Evolutionary conservation across 2,113 vertebrate species (phyloP).

Genomic region (Lota lota): DNA sequence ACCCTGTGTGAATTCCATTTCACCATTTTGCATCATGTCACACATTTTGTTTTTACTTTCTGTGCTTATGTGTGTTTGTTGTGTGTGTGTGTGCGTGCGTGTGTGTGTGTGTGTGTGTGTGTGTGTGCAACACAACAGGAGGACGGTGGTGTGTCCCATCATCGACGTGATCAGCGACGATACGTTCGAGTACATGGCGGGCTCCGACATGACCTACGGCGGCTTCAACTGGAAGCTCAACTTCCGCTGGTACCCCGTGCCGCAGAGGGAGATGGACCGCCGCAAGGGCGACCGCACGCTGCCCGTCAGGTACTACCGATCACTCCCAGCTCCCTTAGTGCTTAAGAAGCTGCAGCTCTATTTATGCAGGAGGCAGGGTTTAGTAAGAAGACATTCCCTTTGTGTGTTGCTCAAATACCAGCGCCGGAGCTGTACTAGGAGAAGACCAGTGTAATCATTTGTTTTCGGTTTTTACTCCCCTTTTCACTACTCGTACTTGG

Average conservation of each 20-base stretch:
- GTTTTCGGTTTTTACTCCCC: too few relatives aligned
- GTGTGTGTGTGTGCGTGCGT: background rate
- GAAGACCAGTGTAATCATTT: too few relatives aligned
- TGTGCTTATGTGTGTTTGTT: background rate
- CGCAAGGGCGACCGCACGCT: slow-evolving; percentile 96
- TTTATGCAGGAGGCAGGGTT: too few relatives aligned
- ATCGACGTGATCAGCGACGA: slow-evolving; percentile 99
- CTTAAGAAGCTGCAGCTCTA: too few relatives aligned
- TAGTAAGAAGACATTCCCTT: too few relatives aligned
- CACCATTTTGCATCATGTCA: too few relatives aligned
- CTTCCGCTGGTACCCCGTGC: slow-evolving; percentile 98
- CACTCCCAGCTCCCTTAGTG: too few relatives aligned
- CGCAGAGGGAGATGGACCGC: slow-evolving; percentile 98
- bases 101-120: background rate
- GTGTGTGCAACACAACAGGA: slow-evolving; percentile 67
- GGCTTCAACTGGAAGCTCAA: slow-evolving; percentile 99
- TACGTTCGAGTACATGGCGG: slow-evolving; percentile 99
- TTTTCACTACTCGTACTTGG: too few relatives aligned
- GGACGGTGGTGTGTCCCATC: slow-evolving; percentile 95
- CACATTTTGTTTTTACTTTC: too few relatives aligned
- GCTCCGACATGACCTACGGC: slow-evolving; percentile 98
- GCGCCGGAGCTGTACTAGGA: too few relatives aligned
- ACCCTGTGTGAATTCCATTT: too few relatives aligned
- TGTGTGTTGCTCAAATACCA: too few relatives aligned
- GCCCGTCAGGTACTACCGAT: slow-evolving; percentile 81